Evolutionary conservation across 2,113 vertebrate species (phyloP).

Genomic region (Leptodactylus fuscus): DNA sequence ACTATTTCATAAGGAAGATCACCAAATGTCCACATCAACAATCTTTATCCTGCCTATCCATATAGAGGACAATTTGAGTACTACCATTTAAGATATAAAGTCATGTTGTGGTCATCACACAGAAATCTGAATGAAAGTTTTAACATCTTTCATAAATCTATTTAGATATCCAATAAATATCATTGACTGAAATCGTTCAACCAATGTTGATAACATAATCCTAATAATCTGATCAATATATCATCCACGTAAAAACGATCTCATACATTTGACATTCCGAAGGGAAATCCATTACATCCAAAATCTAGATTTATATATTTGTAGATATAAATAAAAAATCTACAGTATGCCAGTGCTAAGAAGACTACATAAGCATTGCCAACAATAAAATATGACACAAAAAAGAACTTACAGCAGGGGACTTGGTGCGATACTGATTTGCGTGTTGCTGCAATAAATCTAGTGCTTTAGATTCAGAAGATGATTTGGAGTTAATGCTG

Average conservation of each 20-base stretch:
- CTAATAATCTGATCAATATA: no score
- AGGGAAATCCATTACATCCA: no score
- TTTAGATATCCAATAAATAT: not conserved
- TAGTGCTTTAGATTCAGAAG: slow-evolving; percentile 86
- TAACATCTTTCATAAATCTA: not conserved
- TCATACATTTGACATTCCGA: no score
- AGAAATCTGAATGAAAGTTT: not conserved
- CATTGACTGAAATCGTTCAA: not conserved
- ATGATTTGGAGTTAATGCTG: slow-evolving; percentile 81
- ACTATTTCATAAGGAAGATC: no score
- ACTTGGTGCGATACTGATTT: slow-evolving; percentile 92
- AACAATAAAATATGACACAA: not conserved
- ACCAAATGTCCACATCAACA: no score
- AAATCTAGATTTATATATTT: no score
- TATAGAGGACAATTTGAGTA: not conserved
- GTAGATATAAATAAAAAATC: no score
- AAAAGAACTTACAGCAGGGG: slow-evolving; percentile 85
- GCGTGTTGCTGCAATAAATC: slow-evolving; percentile 94
- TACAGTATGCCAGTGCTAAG: no score
- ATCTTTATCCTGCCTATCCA: no score
- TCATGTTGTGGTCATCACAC: not conserved
- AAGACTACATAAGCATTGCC: not conserved
- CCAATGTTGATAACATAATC: not conserved
- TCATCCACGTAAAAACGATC: no score
- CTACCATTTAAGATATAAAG: not conserved